Conservation (phyloP, 1,140 invertebrate species). For the Trachelipus rathkii region DNA sequence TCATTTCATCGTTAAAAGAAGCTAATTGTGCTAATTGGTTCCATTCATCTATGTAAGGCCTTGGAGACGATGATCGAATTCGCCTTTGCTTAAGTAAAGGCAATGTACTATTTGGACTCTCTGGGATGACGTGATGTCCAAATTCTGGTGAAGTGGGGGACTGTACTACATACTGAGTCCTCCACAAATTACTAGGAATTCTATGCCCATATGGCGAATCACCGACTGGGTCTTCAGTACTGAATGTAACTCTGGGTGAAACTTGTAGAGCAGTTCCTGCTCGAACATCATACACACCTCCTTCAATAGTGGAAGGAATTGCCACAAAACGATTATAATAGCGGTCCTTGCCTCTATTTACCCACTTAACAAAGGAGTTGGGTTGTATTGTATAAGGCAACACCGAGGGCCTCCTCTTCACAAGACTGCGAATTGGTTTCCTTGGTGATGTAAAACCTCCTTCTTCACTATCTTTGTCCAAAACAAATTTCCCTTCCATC, state of each 20-base stretch:
- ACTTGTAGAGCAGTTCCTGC: constrained; percentile 46
- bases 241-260: constrained; percentile 60
- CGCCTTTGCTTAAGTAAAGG: constrained; percentile 56
- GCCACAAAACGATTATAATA: not conserved
- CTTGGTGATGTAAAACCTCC: constrained; percentile 61
- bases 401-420: constrained; percentile 17
- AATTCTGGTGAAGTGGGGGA: constrained; percentile 43
- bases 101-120: constrained; percentile 45
- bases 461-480: constrained; percentile 71
- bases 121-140: constrained; percentile 44
- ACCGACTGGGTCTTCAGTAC: constrained; percentile 60
- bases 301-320: constrained; percentile 42
- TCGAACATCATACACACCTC: constrained; percentile 43
- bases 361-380: not conserved
- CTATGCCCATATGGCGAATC: not conserved
- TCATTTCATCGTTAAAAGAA: constrained; percentile 50
- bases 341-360: not conserved
- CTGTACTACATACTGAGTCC: not conserved
- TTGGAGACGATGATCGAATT: constrained; percentile 64
- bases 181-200: not conserved
- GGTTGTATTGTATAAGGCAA: not conserved
- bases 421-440: constrained; percentile 49
- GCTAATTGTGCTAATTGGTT: constrained; percentile 61
- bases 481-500: constrained; percentile 67
- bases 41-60: constrained; percentile 55